Evolutionary conservation across 1,140 invertebrate species (phyloP).

Genomic region (Yoshiicerus persimilis): DNA sequence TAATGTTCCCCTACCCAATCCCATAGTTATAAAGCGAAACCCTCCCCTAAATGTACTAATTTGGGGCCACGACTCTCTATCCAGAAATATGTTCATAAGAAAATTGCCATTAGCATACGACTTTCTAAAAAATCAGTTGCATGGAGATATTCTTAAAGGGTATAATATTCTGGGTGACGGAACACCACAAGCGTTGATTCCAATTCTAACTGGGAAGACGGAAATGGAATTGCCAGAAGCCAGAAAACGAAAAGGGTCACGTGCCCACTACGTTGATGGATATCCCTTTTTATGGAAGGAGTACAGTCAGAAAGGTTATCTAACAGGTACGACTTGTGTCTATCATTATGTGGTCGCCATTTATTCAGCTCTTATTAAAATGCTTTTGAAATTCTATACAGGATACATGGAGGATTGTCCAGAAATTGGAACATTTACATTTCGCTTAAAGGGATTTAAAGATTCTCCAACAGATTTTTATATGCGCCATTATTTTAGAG

Average conservation of each 20-base stretch:
- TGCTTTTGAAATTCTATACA: constrained; percentile 58
- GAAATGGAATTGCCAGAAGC: constrained; percentile 86
- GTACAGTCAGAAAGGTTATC: constrained; percentile 69
- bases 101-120: constrained; percentile 79
- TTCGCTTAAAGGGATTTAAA: constrained; percentile 84
- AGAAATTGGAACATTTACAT: constrained; percentile 83
- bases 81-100: constrained; percentile 80
- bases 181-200: constrained; percentile 88
- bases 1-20: neutral
- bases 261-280: constrained; percentile 69
- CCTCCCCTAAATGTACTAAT: constrained; percentile 77
- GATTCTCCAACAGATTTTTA: constrained; percentile 87
- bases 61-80: constrained; percentile 89
- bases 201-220: constrained; percentile 83
- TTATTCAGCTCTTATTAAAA: neutral
- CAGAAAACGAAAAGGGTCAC: constrained; percentile 68
- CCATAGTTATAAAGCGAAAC: constrained; percentile 1
- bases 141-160: constrained; percentile 71
- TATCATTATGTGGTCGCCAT: neutral
- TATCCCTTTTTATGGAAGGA: constrained; percentile 82
- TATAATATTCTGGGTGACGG: constrained; percentile 94
- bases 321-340: constrained; percentile 55
- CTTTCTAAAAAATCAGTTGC: constrained; percentile 70
- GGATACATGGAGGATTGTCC: constrained; percentile 86
- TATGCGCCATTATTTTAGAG: constrained; percentile 76